A percentile compares a stretch with the other conserved stretches of the same genome.
phyloP scores from a whole-genome alignment of 2,888 invertebrate species.

The Drosophila kuntzei region DNA sequence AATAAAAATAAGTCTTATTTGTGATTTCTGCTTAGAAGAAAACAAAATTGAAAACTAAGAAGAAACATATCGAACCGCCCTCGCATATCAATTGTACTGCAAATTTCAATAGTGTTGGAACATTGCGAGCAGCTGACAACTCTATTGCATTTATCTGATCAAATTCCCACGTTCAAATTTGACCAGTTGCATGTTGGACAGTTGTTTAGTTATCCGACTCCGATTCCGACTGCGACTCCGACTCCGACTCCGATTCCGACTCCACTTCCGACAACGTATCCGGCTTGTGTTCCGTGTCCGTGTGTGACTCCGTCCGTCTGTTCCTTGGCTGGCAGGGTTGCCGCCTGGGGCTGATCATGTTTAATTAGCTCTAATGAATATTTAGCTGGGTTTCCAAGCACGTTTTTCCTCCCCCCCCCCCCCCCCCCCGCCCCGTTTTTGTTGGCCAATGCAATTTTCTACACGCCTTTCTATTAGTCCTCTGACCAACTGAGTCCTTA shows the following conservation, averaged over 20 bases:
- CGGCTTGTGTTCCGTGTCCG: neutral
- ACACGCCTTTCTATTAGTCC: conserved; percentile 70
- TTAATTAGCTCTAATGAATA: conserved; percentile 81
- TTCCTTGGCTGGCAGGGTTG: neutral
- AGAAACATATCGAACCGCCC: too few species aligned
- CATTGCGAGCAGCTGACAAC: conserved; percentile 9
- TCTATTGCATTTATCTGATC: conserved; percentile 12
- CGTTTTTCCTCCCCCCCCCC: conserved; percentile 28
- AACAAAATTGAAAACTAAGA: too few species aligned
- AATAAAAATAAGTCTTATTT: too few species aligned
- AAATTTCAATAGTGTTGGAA: conserved; percentile 4
- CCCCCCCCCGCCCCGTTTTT: conserved; percentile 1
- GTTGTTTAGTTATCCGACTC: conserved; percentile 32
- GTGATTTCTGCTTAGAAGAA: too few species aligned
- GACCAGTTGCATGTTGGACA: conserved; percentile 56
- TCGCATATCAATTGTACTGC: too few species aligned
- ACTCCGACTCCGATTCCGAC: conserved; percentile 15
- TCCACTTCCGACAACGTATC: neutral
- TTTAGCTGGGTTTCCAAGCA: conserved; percentile 59
- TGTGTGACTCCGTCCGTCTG: conserved; percentile 1
- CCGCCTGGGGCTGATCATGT: conserved; percentile 69
- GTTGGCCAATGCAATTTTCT: conserved; percentile 64
- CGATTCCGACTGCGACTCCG: conserved; percentile 16
- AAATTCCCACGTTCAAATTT: conserved; percentile 26
- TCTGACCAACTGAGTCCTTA: conserved; percentile 31